phyloP scores from a whole-genome alignment of 2,888 invertebrate genomes.

The Baccha elongata region DNA sequence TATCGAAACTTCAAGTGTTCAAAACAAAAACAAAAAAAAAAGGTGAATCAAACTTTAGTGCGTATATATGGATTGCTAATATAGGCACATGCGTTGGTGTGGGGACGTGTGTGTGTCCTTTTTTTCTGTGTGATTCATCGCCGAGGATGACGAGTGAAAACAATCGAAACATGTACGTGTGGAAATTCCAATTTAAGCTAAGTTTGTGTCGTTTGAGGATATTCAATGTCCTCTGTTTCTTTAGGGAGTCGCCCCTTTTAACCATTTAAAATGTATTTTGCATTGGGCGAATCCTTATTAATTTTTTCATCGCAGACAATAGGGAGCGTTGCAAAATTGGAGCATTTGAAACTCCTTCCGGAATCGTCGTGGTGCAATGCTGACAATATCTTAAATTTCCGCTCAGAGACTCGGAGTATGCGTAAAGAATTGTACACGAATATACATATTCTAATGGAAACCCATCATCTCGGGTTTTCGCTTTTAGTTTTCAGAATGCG shows the following conservation, averaged over 20 bases:
- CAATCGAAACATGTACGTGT: constrained; percentile 4
- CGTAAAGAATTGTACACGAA: constrained; percentile 48
- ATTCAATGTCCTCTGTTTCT: constrained; percentile 35
- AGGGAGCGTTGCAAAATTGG: constrained; percentile 34
- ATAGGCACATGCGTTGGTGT: constrained; percentile 5
- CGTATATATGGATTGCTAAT: constrained; percentile 36
- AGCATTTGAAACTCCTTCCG: constrained; percentile 30
- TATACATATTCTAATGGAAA: constrained; percentile 31
- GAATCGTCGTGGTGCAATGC: constrained; percentile 50
- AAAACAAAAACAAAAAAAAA: constrained; percentile 1
- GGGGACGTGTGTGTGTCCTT: constrained; percentile 14
- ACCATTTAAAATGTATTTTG: constrained; percentile 27
- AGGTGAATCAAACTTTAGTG: constrained; percentile 33
- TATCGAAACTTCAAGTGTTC: constrained; percentile 26
- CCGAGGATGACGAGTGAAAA: not conserved
- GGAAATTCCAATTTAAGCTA: constrained; percentile 48
- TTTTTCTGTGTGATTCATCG: constrained; percentile 21
- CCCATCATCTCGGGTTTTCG: constrained; percentile 21
- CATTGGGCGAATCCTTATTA: constrained; percentile 21
- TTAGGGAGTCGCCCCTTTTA: not conserved
- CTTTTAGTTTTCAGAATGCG: constrained; percentile 22
- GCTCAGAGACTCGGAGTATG: constrained; percentile 33
- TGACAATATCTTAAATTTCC: constrained; percentile 49
- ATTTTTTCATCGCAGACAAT: not conserved
- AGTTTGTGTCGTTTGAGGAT: constrained; percentile 29